Base-by-base conservation (phyloP, 2,113 vertebrate species). In the Scomber colias region DNA sequence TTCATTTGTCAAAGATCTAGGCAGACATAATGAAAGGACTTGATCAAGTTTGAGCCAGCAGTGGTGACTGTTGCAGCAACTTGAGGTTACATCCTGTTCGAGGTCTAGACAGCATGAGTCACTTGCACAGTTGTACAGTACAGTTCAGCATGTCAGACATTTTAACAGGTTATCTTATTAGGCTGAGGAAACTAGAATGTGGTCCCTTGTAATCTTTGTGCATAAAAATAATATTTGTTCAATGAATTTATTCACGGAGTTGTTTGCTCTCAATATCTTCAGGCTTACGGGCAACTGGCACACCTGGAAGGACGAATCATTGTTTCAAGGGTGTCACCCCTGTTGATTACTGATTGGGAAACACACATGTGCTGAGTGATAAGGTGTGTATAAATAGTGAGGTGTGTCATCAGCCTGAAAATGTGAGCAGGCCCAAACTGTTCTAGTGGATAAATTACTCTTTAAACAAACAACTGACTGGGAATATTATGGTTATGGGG, bases 51-150 rank as follows among this genome's bases (percentile, higher is more conserved):
- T 24, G 59, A 80, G 65, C 55, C 68, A 71, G 82, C 63, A 69
- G 84, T 16, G 11, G 40, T 74, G 49, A 53, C 30, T 77, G 14
- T 74, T 75, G 17, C 77, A 61, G 40, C 73, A 17, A 14, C 30
- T 27, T 49, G 27, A 66, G 54, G 69, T 72, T 57, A 72, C 44
- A 55, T 74, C 35, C 13, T 46, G 45, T 10, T 35, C 10, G 11
- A 59, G 13, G 82, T 90, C 81, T 86, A 86, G 87, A 92, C 87
- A n/a, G 24, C 30, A 73, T 90, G 84, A 88, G 71, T 86, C 81
- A 82, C 40, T 50, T 27, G 14, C 30, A 56, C 40, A 12, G 12
- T 54, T 66, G 71, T 81, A 44, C 68, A 49, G 48, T 40, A 40
- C 35, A 40, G 35, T 35, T 5, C 7, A 40, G 35, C 8, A 7